These are phyloP conservation scores for Slavum lentiscoides DNA, from an alignment of 2,888 invertebrate species.

Conservation along the genomic window DNA sequence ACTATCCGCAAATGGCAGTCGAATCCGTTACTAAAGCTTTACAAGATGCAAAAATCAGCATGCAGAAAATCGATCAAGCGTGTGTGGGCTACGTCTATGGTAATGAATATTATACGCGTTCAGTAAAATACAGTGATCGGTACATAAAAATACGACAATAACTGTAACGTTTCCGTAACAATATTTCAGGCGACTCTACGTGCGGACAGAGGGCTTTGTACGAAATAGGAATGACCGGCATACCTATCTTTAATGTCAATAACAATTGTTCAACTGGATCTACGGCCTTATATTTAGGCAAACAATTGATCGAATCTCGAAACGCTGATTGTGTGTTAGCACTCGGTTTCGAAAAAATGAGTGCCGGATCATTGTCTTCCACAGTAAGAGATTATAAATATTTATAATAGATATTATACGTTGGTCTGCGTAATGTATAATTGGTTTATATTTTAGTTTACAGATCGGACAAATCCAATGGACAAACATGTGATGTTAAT, in stretches of 20 bases:
- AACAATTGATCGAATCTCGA: slow-evolving; percentile 89
- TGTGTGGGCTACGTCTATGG: slow-evolving; percentile 91
- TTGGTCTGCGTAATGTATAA: background rate
- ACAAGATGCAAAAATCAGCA: slow-evolving; percentile 77
- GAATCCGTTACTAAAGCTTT: slow-evolving; percentile 90
- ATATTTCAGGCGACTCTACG: slow-evolving; percentile 78
- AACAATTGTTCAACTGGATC: slow-evolving; percentile 98
- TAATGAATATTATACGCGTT: slow-evolving; percentile 57
- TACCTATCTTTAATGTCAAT: slow-evolving; percentile 97
- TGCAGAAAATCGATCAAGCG: slow-evolving; percentile 82
- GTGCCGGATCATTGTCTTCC: slow-evolving; percentile 80
- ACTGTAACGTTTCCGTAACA: background rate
- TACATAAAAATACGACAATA: background rate
- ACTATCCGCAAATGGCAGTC: slow-evolving; percentile 93
- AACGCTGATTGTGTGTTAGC: slow-evolving; percentile 86
- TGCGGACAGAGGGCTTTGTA: slow-evolving; percentile 94
- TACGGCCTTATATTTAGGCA: slow-evolving; percentile 85
- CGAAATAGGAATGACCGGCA: slow-evolving; percentile 92
- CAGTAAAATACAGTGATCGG: background rate
- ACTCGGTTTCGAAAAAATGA: slow-evolving; percentile 98
- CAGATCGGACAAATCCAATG: slow-evolving; percentile 85
- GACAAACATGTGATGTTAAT: slow-evolving; percentile 85
- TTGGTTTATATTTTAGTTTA: slow-evolving; percentile 62
- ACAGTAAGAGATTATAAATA: slow-evolving; percentile 63
- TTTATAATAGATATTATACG: background rate